Base-by-base conservation (phyloP, 2,888 invertebrate species). In the Cheilosia soror region DNA sequence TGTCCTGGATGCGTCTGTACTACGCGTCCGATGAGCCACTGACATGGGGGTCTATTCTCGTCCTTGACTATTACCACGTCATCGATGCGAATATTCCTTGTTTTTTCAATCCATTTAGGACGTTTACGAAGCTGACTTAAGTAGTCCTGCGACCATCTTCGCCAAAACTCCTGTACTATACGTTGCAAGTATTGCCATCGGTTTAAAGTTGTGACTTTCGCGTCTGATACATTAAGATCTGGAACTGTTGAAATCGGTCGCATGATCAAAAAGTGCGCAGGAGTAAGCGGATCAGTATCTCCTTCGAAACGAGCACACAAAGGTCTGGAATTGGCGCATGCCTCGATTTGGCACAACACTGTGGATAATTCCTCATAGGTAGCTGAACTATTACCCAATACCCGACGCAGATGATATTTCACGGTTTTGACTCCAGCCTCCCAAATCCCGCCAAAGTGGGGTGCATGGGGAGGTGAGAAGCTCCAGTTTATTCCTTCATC, bases 401-500 rank as follows among this genome's bases (percentile, higher is more conserved):
- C 82, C 29, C 89, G 77, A 25, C 86, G 86, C 1, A 91, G 60
- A 75, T 90, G 90, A 73, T 83, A 88, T 81, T 91, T 92, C 0
- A 88, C 79, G 0, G 89, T 89, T 57, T 90, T 90, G 0, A 91
- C 89, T 4, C 88, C 89, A 1, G 90, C 89, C 75, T 91, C 90
- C 89, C 90, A 91, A 4, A 90, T 63, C 1, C 90, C 90, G 2
- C 91, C 90, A 57, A 89, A 89, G 66, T 91, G 89, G 1, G 90
- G 89, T 4, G 89, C 87, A 29, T 76, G 75, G 3, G 90, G 89
- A 4, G 90, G 90, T 20, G 88, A 89, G 62, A 91, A 92, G 40
- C 90, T 87, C 90, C 90, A 92, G 6, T 77, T 62, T 4, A 88
- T 87, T 11, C 79, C 58, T 4, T 78, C 57, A 4, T 55, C 57